Conservation (phyloP, 2,888 invertebrate genomes). For the Lithodes maja region DNA sequence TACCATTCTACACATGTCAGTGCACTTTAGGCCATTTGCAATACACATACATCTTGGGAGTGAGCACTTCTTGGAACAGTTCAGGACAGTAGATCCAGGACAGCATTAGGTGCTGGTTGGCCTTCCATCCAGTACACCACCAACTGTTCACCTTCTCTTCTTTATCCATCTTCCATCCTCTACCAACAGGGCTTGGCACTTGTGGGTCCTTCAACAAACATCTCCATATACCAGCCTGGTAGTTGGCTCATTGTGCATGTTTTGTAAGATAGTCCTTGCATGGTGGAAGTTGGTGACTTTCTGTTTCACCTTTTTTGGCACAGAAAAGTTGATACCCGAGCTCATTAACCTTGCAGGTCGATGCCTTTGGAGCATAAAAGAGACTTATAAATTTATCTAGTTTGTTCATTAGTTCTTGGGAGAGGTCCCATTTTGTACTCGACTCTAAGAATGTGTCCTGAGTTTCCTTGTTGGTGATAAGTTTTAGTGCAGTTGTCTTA, state of each 20-base stretch:
- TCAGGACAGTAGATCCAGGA: conserved; percentile 24
- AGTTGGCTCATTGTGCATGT: not conserved
- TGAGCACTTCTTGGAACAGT: conserved; percentile 24
- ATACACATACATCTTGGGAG: not conserved
- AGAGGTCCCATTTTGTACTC: not conserved
- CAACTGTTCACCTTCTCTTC: conserved; percentile 11
- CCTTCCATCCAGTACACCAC: conserved; percentile 20
- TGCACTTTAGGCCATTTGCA: conserved; percentile 32
- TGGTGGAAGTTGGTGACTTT: conserved; percentile 28
- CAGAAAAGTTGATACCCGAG: conserved; percentile 29
- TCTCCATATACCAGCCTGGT: conserved; percentile 31
- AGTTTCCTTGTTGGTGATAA: no score
- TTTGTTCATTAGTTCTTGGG: not conserved
- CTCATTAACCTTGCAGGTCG: not conserved
- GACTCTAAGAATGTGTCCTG: not conserved
- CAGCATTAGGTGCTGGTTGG: no score
- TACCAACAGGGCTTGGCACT: conserved; percentile 11
- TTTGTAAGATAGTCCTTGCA: conserved; percentile 26
- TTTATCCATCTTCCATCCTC: conserved; percentile 19
- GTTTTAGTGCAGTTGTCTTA: no score
- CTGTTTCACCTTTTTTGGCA: conserved; percentile 26
- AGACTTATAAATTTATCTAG: no score
- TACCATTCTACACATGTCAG: conserved; percentile 28
- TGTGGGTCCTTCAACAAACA: conserved; percentile 8
- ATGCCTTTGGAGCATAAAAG: not conserved